Percentiles rank a stretch among this genome's conserved stretches.
phyloP scores from a whole-genome alignment of 2,888 invertebrate species.

The Pseudanteris insignis region DNA sequence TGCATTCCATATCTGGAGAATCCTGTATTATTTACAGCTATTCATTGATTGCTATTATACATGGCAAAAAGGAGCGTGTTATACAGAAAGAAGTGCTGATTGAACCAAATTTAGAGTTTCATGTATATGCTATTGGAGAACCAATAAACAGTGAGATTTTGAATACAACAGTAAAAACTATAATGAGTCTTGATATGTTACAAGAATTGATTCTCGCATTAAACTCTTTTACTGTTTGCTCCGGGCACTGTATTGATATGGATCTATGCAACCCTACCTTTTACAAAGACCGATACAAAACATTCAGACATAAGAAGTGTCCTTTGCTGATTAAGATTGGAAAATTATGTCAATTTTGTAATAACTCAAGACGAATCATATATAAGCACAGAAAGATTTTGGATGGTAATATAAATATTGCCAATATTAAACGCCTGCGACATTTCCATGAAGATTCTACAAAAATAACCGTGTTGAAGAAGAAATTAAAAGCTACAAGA shows the following conservation, averaged over 20 bases:
- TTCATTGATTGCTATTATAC: conserved; percentile 1
- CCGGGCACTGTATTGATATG: not conserved
- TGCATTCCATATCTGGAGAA: not conserved
- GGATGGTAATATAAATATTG: not conserved
- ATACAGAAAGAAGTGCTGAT: conserved; percentile 8
- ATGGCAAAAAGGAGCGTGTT: conserved; percentile 1
- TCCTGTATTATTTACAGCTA: conserved; percentile 3
- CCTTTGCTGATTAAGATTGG: not conserved
- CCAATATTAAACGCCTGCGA: not conserved
- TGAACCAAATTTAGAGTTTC: conserved; percentile 8
- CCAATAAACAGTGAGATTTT: not conserved
- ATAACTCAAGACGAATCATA: conserved; percentile 2
- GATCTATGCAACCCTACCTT: not conserved
- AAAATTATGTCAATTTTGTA: conserved; percentile 5
- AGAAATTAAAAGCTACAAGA: not conserved
- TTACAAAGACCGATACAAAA: conserved; percentile 1
- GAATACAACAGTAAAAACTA: no score
- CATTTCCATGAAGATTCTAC: no score
- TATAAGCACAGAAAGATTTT: not conserved
- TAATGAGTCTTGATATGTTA: not conserved
- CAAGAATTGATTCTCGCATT: not conserved
- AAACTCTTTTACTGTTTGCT: conserved; percentile 1
- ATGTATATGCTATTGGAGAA: conserved; percentile 7
- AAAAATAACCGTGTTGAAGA: not conserved
- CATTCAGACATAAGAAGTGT: conserved; percentile 7